Percentiles rank a stretch among this genome's conserved stretches.
phyloP scores from a whole-genome alignment of 2,888 invertebrate genomes.

The Stenodera caucasica region DNA sequence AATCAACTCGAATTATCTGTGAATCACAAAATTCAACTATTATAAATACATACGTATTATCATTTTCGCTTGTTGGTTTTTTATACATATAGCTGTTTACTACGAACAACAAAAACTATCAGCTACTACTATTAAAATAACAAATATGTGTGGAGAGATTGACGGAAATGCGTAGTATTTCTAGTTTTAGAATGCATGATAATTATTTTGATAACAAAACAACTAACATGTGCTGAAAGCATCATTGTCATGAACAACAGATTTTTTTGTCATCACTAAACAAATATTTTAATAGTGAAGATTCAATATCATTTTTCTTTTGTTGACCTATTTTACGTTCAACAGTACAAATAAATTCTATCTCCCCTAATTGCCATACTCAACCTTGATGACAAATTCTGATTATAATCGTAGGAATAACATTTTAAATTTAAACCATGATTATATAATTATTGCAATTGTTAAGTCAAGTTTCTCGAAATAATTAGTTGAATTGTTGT shows the following conservation, averaged over 20 bases:
- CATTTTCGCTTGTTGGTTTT: too few species aligned
- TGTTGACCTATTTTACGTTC: too few species aligned
- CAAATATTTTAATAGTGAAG: too few species aligned
- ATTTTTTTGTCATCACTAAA: background rate
- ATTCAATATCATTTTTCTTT: too few species aligned
- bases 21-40: too few species aligned
- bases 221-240: background rate
- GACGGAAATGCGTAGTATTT: conserved; percentile 5
- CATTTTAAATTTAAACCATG: background rate
- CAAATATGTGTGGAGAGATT: background rate
- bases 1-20: too few species aligned
- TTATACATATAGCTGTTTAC: too few species aligned
- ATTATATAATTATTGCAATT: background rate
- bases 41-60: too few species aligned
- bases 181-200: background rate
- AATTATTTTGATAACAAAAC: background rate
- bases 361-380: background rate
- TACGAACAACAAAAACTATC: too few species aligned
- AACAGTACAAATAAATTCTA: too few species aligned
- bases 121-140: background rate
- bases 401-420: background rate
- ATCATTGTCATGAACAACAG: background rate
- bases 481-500: conserved; percentile 6
- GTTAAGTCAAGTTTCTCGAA: background rate
- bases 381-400: background rate